phyloP scores from a whole-genome alignment of 2,113 vertebrate genomes.

The Plectropomus leopardus region DNA sequence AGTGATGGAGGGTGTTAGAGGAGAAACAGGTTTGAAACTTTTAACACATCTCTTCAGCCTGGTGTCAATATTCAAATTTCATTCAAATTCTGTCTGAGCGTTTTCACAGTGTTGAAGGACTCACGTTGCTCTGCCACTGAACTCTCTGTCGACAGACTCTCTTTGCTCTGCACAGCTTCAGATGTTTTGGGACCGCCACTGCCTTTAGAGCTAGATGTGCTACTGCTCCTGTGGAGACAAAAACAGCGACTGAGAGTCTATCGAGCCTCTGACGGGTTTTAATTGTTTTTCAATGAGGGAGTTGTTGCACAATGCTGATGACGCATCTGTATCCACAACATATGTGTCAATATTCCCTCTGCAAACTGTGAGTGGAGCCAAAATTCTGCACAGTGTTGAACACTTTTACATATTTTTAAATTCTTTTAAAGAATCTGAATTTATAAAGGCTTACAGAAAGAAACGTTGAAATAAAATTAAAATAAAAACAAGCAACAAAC shows the following conservation, averaged over 20 bases:
- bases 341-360: too few species aligned
- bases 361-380: not conserved
- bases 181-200: slow-evolving; percentile 87
- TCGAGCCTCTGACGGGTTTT: not conserved
- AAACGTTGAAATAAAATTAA: not conserved
- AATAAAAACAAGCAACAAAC: not conserved
- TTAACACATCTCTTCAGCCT: too few species aligned
- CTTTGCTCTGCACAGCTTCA: slow-evolving; percentile 76
- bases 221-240: slow-evolving; percentile 89
- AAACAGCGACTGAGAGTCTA: not conserved
- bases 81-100: not conserved
- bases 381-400: not conserved
- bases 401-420: not conserved
- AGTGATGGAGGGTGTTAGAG: too few species aligned
- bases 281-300: not conserved
- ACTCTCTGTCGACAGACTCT: slow-evolving; percentile 69
- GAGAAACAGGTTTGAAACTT: too few species aligned
- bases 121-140: slow-evolving; percentile 76
- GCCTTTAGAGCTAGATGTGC: slow-evolving; percentile 90
- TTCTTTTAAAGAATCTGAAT: too few species aligned
- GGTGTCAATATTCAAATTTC: too few species aligned
- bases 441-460: not conserved
- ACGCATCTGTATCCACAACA: not conserved
- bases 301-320: not conserved
- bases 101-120: not conserved